Evolutionary conservation across 2,113 vertebrate species (phyloP), one percentile per base, ranked within the genome.

Genomic region (Pygoscelis antarcticus): DNA sequence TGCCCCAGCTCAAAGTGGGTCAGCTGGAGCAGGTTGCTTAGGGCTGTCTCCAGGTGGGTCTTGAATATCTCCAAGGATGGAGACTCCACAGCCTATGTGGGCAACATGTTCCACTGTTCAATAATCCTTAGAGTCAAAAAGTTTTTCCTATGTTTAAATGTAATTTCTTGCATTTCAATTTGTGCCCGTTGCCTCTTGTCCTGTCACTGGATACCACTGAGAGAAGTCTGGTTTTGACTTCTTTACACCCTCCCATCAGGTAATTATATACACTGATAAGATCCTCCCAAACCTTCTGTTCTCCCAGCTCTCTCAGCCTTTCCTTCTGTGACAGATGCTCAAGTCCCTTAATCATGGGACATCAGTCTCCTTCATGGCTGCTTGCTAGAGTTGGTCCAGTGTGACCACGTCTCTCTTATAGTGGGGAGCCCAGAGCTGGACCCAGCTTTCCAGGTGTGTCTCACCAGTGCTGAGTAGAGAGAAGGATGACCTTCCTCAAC

Each of bases 301-400:
- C 51, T 66, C 13, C 27, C 18, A 46, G 6, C 3, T 58, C 5
- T 57, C 30, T 54, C 26, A 68, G 14, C 9, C 26, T 69, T 81
- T 58, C 6, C 38, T 47, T 66, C 47, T 47, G 23, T 19, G 26
- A 71, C 22, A 57, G 49, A 34, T 30, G 16, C 13, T 61, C 0
- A 1, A 36, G 23, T 71, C 12, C 13, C 30, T 32, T 77, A 62
- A 38, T 30, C 12, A 51, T 23, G n/a, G 55, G n/a, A 15, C 14
- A 32, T 42, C 27, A 49, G 2, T 13, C 23, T 65, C 29, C 46
- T 55, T 51, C 55, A 36, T 4, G 25, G 36, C 29, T 52, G 13
- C 19, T 74, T 47, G 6, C 26, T 49, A 15, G 9, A 0, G 0
- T 29, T 1, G 2, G 29, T 51, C 34, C 22, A 23, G 13, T 11